Conservation (phyloP, 2,888 invertebrate species). For the Drosophila trichaetosa region DNA sequence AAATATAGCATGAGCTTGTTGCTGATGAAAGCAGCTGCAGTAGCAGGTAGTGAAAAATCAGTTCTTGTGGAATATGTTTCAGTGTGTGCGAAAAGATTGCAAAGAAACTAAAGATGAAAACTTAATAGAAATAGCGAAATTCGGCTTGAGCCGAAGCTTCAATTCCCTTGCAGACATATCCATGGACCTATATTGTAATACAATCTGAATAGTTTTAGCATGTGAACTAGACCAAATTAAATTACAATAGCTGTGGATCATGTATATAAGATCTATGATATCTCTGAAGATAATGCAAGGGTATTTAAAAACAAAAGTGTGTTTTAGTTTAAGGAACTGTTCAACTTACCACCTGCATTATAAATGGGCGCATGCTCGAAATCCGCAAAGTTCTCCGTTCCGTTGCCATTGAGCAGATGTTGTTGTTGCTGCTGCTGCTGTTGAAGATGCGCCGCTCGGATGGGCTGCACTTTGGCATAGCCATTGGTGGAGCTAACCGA, state of each 20-base stretch:
- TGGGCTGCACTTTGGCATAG: slow-evolving; percentile 83
- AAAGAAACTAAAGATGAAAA: slow-evolving; percentile 1
- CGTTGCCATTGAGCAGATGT: slow-evolving; percentile 70
- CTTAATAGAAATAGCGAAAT: neutral
- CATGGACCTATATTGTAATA: neutral
- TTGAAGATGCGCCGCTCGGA: slow-evolving; percentile 72
- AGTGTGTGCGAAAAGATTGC: neutral
- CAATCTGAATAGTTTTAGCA: neutral
- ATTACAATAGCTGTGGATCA: neutral
- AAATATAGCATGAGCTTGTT: neutral
- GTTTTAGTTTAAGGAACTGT: neutral
- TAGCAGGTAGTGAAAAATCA: slow-evolving; percentile 18
- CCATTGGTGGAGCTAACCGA: slow-evolving; percentile 80
- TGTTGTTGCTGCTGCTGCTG: slow-evolving; percentile 58
- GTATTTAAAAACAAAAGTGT: slow-evolving; percentile 4
- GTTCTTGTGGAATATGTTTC: slow-evolving; percentile 5
- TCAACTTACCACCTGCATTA: slow-evolving; percentile 86
- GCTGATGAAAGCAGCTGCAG: slow-evolving; percentile 23
- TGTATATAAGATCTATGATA: neutral
- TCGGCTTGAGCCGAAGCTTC: neutral
- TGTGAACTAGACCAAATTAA: neutral
- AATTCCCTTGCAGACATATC: slow-evolving; percentile 2
- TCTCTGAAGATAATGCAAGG: neutral
- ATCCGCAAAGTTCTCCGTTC: slow-evolving; percentile 88
- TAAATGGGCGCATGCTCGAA: slow-evolving; percentile 91